Conservation (phyloP, 2,113 vertebrate species). For the Lepidothrix coronata region DNA sequence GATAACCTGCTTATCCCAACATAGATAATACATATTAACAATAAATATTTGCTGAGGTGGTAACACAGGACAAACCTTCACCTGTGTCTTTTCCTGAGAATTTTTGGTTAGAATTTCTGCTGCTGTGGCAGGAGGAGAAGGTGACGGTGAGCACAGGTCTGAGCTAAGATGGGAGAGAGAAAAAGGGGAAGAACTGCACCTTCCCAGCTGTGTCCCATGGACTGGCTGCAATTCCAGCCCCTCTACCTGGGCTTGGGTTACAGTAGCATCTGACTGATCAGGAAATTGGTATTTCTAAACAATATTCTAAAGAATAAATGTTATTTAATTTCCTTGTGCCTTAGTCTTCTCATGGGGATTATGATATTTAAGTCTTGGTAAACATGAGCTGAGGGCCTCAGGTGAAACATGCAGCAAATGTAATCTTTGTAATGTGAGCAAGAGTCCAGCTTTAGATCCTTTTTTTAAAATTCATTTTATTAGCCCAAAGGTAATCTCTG, state of each 20-base stretch:
- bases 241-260: neutral
- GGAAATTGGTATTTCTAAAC: neutral
- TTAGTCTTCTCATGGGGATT: neutral
- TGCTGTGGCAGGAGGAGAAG: neutral
- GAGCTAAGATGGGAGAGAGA: neutral
- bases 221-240: neutral
- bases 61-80: neutral
- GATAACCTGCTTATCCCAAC: neutral
- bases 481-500: conserved; percentile 28
- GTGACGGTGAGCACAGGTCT: neutral
- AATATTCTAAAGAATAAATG: neutral
- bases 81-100: neutral
- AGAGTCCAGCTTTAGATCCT: neutral
- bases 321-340: conserved; percentile 9
- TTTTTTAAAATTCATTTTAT: neutral
- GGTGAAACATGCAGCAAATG: conserved; percentile 38
- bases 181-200: neutral
- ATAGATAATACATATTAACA: neutral
- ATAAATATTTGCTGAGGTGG: neutral
- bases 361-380: conserved; percentile 27
- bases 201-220: neutral
- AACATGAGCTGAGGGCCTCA: conserved; percentile 12
- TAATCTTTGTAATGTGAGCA: conserved; percentile 8
- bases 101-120: neutral
- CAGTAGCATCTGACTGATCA: neutral